Conservation (phyloP, 2,888 invertebrate species). For the Ctena decussata region DNA sequence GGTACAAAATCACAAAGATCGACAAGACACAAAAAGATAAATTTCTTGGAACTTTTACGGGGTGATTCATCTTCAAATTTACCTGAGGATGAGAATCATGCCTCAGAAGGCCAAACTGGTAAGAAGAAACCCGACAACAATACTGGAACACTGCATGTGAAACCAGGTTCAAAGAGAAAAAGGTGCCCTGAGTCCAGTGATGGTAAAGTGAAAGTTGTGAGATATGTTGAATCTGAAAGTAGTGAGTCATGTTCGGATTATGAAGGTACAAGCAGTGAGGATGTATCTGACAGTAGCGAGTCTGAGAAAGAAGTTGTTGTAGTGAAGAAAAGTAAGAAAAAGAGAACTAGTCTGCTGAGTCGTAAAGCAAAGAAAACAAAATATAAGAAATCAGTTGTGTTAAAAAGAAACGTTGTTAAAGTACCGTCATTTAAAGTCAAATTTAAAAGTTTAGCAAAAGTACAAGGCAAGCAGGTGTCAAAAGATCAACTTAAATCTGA, state of each 20-base stretch:
- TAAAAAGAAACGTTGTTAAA: background rate
- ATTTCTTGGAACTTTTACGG: conserved; percentile 81
- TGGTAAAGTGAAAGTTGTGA: conserved; percentile 44
- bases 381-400: background rate
- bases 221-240: conserved; percentile 46
- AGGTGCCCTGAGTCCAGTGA: background rate
- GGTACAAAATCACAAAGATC: background rate
- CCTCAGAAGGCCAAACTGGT: background rate
- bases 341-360: background rate
- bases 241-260: conserved; percentile 23
- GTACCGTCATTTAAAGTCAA: conserved; percentile 9
- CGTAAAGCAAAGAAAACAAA: background rate
- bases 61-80: conserved; percentile 73
- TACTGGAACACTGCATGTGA: background rate
- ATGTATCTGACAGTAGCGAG: background rate
- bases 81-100: conserved; percentile 26
- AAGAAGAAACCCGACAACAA: background rate
- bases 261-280: background rate
- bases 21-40: conserved; percentile 83
- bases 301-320: background rate
- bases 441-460: background rate
- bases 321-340: background rate
- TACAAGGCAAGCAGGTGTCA: background rate
- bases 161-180: background rate
- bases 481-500: background rate